Conservation (phyloP, 1,140 invertebrate genomes). For the Drosophila suzukii region DNA sequence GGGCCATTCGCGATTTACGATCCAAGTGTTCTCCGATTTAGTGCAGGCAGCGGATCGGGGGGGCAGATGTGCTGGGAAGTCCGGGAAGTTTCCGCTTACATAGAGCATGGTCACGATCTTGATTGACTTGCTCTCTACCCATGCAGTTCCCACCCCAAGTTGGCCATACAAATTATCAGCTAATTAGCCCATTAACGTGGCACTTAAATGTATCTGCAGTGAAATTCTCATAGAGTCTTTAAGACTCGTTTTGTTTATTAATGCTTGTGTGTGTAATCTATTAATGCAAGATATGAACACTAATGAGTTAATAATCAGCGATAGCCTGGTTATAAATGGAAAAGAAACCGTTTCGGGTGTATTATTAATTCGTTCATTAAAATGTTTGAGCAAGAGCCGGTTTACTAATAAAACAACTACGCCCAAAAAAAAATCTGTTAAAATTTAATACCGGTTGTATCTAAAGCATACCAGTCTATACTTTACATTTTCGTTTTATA, state of each 20-base stretch:
- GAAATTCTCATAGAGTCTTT: conserved; percentile 11
- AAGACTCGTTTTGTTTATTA: neutral
- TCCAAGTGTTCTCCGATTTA: neutral
- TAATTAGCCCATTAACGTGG: conserved; percentile 37
- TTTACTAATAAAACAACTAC: too few relatives aligned
- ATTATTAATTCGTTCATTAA: neutral
- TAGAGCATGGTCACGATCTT: conserved; percentile 24
- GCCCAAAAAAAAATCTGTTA: too few relatives aligned
- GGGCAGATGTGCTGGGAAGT: neutral
- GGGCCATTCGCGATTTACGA: conserved; percentile 28
- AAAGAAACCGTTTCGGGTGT: neutral
- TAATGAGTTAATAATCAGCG: conserved; percentile 14
- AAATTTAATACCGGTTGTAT: too few relatives aligned
- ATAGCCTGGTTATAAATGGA: conserved; percentile 1
- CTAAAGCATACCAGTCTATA: too few relatives aligned
- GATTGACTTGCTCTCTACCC: conserved; percentile 13
- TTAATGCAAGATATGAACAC: conserved; percentile 3
- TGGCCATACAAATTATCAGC: conserved; percentile 17
- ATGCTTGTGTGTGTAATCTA: neutral
- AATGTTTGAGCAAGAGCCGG: neutral
- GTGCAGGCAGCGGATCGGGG: too few relatives aligned
- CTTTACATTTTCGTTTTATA: too few relatives aligned
- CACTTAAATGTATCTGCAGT: conserved; percentile 19
- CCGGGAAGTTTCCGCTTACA: conserved; percentile 30
- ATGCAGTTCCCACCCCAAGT: conserved; percentile 21